Evolutionary conservation across 2,888 invertebrate genomes (phyloP), one percentile per base, ranked within the genome.

Genomic region (Aleiodes testaceus): DNA sequence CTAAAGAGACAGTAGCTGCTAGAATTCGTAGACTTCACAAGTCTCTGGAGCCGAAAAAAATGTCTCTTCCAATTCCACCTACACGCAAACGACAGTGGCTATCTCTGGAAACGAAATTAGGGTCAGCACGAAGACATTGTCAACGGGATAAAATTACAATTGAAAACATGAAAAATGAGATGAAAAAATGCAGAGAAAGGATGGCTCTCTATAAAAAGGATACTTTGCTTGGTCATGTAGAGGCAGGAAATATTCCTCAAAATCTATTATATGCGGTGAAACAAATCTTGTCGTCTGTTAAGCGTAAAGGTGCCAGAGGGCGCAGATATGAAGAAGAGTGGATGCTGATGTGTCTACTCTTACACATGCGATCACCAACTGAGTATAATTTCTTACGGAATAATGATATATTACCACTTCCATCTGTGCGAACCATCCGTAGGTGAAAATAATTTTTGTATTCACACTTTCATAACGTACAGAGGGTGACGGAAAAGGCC

Each of bases 251-350:
- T 26, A 47, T 65, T 30, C 6, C 26, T 2, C n/a, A n/a, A 2
- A 65, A 45, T 49, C 65, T 49, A 16, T 4, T 26, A 12, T 5
- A n/a, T 12, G 3, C 16, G 6, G 7, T 65, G 1, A 47, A 36
- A 64, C 61, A 70, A 49, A 55, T 66, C 9, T 49, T 64, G 6
- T 9, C 66, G 1, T 66, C 68, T 44, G 55, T 42, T 6, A 59
- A 66, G 18, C 22, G 11, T 12, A 50, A 69, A 14, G 44, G 12
- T 4, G 59, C 16, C 5, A 55, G 14, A 1, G 64, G 55, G 42
- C 65, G 65, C 14, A 59, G 72, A 3, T 72, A 69, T 14, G 14
- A 16, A 5, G 72, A 72, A 14, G 52, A 72, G 11, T 72, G 66
- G 66, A 53, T 72, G 42, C 42, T 72, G 50, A 22, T 69, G 16